These are phyloP conservation scores for Nautilus pompilius DNA, from an alignment of 1,140 invertebrate species.

Conservation along the genomic window DNA sequence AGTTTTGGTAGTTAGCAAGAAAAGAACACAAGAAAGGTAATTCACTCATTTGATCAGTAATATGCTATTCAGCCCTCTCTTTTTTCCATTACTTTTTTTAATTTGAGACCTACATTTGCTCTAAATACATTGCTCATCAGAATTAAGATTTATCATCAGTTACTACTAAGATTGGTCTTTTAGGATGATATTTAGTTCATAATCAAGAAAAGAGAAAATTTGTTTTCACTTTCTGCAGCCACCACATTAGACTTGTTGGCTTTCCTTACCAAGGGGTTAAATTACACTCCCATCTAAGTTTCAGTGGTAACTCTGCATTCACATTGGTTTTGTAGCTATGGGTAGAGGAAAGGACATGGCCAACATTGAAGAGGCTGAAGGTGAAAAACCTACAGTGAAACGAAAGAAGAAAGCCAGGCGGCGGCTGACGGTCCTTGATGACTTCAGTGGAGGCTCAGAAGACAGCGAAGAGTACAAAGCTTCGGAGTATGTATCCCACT, in stretches of 20 bases:
- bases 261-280: neutral
- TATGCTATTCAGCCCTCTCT: no score
- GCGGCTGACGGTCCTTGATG: conserved; percentile 34
- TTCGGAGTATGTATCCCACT: conserved; percentile 11
- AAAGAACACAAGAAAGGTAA: no score
- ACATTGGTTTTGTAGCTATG: conserved; percentile 55
- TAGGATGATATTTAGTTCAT: neutral
- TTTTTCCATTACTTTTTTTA: no score
- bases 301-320: conserved; percentile 60
- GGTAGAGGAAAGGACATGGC: conserved; percentile 85
- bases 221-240: no score
- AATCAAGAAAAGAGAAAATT: neutral
- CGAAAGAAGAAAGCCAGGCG: conserved; percentile 26
- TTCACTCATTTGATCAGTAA: no score
- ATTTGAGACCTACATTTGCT: no score
- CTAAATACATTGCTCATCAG: no score
- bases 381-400: conserved; percentile 13
- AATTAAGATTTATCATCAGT: no score
- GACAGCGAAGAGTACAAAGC: conserved; percentile 28
- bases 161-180: no score
- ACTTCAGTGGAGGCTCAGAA: conserved; percentile 15
- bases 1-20: no score
- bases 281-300: conserved; percentile 62
- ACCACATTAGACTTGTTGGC: neutral
- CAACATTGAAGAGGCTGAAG: conserved; percentile 70